phyloP scores from a whole-genome alignment of 2,113 vertebrate species.

The Stegastes partitus region DNA sequence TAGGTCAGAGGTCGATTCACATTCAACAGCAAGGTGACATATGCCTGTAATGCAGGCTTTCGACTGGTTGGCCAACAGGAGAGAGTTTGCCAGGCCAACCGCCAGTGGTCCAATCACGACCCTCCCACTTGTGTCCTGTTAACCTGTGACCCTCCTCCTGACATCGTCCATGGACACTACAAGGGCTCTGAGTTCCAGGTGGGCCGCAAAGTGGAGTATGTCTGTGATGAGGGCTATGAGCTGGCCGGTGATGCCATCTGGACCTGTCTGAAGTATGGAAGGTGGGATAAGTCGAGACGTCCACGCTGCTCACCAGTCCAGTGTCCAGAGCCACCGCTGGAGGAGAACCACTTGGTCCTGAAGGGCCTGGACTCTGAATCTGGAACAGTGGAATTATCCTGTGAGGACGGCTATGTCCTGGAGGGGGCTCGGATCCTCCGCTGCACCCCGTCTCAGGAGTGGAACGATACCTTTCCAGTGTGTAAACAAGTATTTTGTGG shows the following conservation, averaged over 20 bases:
- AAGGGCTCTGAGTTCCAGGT: conserved; percentile 89
- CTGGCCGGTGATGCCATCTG: conserved; percentile 89
- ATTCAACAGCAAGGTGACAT: conserved; percentile 90
- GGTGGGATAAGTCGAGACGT: conserved; percentile 89
- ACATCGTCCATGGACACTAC: conserved; percentile 87
- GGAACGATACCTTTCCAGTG: conserved; percentile 95
- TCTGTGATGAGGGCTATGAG: conserved; percentile 95
- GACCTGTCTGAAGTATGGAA: conserved; percentile 93
- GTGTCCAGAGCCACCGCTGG: conserved; percentile 92
- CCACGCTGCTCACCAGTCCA: conserved; percentile 91
- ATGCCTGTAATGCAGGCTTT: conserved; percentile 90
- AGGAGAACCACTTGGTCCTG: conserved; percentile 93
- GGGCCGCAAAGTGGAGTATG: conserved; percentile 91
- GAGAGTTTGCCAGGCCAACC: conserved; percentile 93
- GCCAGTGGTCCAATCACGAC: conserved; percentile 91
- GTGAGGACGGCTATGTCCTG: conserved; percentile 91
- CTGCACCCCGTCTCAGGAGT: conserved; percentile 90
- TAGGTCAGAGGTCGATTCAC: conserved; percentile 86
- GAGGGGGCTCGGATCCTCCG: conserved; percentile 89
- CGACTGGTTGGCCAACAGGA: conserved; percentile 86
- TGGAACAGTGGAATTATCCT: conserved; percentile 90
- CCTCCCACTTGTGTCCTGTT: conserved; percentile 89
- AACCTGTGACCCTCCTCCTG: conserved; percentile 90
- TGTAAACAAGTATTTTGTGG: conserved; percentile 91
- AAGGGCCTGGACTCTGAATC: conserved; percentile 87